phyloP scores from a whole-genome alignment of 2,797 vertebrate genomes.

The Myotis daubentonii region DNA sequence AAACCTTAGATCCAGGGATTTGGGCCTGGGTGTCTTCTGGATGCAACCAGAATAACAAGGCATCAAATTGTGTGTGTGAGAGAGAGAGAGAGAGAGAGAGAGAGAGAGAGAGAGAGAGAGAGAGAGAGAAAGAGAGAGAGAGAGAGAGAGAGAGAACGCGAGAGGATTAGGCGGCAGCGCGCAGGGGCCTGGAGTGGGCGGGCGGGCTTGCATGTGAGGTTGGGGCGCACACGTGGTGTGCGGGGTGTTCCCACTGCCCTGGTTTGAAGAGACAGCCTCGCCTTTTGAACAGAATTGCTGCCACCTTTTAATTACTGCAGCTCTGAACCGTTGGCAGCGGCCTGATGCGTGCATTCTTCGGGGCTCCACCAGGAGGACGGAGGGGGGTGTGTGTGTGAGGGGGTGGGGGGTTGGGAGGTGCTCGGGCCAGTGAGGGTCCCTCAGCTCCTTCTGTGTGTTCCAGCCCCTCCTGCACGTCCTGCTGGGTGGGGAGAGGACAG shows the following conservation, averaged over 20 bases:
- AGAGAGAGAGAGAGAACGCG: rapidly evolving
- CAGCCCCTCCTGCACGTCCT: not conserved
- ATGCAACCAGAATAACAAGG: rapidly evolving
- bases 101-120: too few species aligned
- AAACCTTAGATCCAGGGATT: rapidly evolving
- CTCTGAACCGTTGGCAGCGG: conserved; percentile 32
- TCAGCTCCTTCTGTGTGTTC: not conserved
- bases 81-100: not conserved
- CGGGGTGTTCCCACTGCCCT: too few species aligned
- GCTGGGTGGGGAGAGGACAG: rapidly evolving
- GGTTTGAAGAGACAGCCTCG: not conserved
- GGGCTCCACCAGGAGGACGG: not conserved
- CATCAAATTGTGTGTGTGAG: too few species aligned
- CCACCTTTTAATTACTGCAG: not conserved
- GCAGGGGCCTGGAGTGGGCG: rapidly evolving
- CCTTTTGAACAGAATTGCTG: not conserved
- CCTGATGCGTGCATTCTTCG: not conserved
- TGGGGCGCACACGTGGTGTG: rapidly evolving
- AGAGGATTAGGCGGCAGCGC: rapidly evolving
- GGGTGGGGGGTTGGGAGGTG: too few species aligned
- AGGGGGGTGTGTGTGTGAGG: not conserved
- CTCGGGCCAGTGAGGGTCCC: not conserved
- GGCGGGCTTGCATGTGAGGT: rapidly evolving
- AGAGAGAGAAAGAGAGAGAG: not conserved
- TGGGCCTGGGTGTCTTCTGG: not conserved